Conservation (phyloP, 2,113 vertebrate genomes). For the Corydoras sp. region DNA sequence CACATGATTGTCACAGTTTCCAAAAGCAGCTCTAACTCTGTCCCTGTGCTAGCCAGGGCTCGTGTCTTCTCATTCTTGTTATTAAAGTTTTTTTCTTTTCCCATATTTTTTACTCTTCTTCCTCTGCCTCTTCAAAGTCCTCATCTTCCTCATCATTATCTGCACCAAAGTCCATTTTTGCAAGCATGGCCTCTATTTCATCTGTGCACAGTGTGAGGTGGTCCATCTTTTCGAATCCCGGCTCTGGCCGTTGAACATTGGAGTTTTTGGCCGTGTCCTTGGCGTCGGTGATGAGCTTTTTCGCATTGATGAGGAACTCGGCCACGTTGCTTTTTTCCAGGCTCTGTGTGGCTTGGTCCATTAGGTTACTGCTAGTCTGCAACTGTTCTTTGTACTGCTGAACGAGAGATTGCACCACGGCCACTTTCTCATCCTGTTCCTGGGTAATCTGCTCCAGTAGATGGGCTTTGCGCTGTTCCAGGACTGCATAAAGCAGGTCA, state of each 20-base stretch:
- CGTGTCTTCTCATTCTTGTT: no score
- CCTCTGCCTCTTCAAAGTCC: slow-evolving; percentile 31
- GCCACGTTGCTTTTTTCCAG: slow-evolving; percentile 69
- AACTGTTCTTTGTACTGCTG: slow-evolving; percentile 72
- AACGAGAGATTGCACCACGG: slow-evolving; percentile 61
- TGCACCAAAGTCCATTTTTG: slow-evolving; percentile 66
- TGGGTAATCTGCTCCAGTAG: slow-evolving; percentile 67
- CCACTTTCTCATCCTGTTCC: slow-evolving; percentile 70
- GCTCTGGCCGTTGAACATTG: slow-evolving; percentile 70
- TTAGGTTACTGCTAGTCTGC: slow-evolving; percentile 68
- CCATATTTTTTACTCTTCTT: slow-evolving; percentile 30
- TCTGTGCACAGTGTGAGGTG: slow-evolving; percentile 72
- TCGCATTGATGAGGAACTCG: slow-evolving; percentile 70
- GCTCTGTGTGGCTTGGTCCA: slow-evolving; percentile 73
- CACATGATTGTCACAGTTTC: slow-evolving; percentile 41
- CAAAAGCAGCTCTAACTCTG: slow-evolving; percentile 32
- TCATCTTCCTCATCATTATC: slow-evolving; percentile 16
- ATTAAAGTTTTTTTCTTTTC: neutral
- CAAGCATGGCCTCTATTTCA: slow-evolving; percentile 61
- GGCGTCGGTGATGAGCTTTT: slow-evolving; percentile 60
- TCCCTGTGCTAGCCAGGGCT: slow-evolving; percentile 9
- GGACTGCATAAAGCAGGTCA: slow-evolving; percentile 63
- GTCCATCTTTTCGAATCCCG: slow-evolving; percentile 80
- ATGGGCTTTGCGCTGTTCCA: slow-evolving; percentile 77
- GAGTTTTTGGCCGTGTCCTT: slow-evolving; percentile 65